phyloP scores from a whole-genome alignment of 2,888 invertebrate genomes.

The Cybosia mesomella region DNA sequence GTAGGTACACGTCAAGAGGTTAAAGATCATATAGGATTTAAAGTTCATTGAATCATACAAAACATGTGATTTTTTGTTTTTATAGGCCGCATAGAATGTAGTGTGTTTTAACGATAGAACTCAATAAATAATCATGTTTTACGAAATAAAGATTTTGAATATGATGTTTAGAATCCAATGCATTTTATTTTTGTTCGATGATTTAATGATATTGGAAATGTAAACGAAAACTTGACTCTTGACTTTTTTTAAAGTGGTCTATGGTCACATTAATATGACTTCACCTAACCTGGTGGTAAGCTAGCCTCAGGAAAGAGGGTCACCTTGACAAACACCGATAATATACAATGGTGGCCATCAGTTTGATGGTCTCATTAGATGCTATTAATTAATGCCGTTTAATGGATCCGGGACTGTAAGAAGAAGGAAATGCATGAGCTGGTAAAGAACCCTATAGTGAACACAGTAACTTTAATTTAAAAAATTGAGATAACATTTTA shows the following conservation, averaged over 20 bases:
- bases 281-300: too few species aligned
- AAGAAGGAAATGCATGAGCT: too few species aligned
- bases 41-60: conserved; percentile 42
- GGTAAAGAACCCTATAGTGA: too few species aligned
- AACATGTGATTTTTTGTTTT: conserved; percentile 18
- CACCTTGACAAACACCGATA: too few species aligned
- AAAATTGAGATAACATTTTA: too few species aligned
- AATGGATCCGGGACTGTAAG: too few species aligned
- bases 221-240: not conserved
- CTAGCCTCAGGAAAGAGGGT: too few species aligned
- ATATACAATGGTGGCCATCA: too few species aligned
- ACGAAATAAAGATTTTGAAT: conserved; percentile 1
- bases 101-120: not conserved
- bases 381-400: too few species aligned
- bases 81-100: not conserved
- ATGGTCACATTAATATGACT: too few species aligned
- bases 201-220: not conserved
- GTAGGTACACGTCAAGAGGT: conserved; percentile 28
- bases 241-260: too few species aligned
- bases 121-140: conserved; percentile 8
- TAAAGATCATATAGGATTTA: conserved; percentile 42
- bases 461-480: not conserved
- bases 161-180: not conserved
- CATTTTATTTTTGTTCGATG: not conserved
- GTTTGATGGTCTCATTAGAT: too few species aligned